Base-by-base conservation (phyloP, 2,888 invertebrate species). In the Trissolcus japonicus region DNA sequence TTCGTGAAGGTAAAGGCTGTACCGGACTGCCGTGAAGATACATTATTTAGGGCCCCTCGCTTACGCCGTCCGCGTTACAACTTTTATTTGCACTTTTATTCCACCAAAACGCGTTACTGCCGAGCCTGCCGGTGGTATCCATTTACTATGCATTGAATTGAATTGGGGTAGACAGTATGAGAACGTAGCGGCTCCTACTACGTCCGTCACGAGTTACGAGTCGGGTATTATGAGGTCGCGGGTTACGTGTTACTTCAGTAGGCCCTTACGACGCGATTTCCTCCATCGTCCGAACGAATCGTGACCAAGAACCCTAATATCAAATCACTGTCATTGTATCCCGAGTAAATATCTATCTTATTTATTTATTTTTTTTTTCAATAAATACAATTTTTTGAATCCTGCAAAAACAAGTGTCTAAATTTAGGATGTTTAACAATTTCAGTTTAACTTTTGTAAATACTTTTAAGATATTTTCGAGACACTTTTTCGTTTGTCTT, bases 141-240 rank as follows among this genome's bases (percentile, higher is more conserved):
- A 85, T 86, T 86, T 83, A 77, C 84, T 85, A 85, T 85, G 85
- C 85, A 85, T 84, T 84, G 85, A 84, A 85, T 85, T 84, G 83
- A 84, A 85, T 85, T 83, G 81, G 66, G 78, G 79, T 63, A 65
- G 76, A 68, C 71, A 76, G 63, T 74, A 79, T 63, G 71, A 66
- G 69, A 71, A 57, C 62, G 71, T 50, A 71, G 60, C 43, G 19
- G 63, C 69, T 75, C 54, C 60, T 66, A 41, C 59, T 53, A 51
- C 68, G 76, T 68, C 76, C 76, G 78, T 80, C 78, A 80, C 78
- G 60, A 80, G 74, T 79, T 80, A 79, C 79, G 76, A 78, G 76
- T 75, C 68, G 69, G 71, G 63, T 79, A 81, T 79, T 79, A 77
- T 59, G 72, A 78, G 67, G 48, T 65, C 74, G 65, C 62, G 60